Percentiles rank a stretch among this genome's conserved stretches.
phyloP scores from a whole-genome alignment of 1,140 invertebrate genomes.

The Mamestra configurata region DNA sequence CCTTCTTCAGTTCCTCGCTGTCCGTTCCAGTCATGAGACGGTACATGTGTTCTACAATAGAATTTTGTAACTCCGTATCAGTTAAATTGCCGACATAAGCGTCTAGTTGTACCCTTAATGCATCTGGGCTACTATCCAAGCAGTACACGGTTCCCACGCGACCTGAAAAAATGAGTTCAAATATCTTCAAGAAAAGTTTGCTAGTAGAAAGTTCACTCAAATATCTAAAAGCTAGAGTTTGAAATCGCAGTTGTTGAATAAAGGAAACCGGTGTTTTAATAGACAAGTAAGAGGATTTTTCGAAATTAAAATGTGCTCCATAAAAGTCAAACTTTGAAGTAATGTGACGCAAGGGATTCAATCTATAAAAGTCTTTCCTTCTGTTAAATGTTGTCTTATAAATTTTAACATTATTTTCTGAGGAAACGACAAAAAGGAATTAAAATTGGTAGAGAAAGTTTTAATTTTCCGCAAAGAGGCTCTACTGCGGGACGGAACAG shows the following conservation, averaged over 20 bases:
- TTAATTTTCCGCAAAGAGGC: background rate
- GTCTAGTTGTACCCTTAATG: conserved; percentile 51
- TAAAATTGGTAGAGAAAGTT: background rate
- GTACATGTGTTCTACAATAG: conserved; percentile 26
- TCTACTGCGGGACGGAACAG: background rate
- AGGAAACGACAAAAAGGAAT: conserved; percentile 6
- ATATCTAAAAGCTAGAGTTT: background rate
- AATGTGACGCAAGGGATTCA: conserved; percentile 35
- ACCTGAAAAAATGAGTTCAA: conserved; percentile 22
- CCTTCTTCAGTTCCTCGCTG: conserved; percentile 25
- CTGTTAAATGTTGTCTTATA: conserved; percentile 29
- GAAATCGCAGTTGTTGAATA: background rate
- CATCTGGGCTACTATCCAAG: conserved; percentile 59
- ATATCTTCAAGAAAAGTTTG: background rate
- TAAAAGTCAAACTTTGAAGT: conserved; percentile 38
- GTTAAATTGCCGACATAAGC: conserved; percentile 50
- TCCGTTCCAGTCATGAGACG: conserved; percentile 44
- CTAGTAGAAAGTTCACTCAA: background rate
- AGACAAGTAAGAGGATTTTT: conserved; percentile 30
- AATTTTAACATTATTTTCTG: conserved; percentile 13
- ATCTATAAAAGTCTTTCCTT: conserved; percentile 28
- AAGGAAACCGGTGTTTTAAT: conserved; percentile 11
- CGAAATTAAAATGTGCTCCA: conserved; percentile 29
- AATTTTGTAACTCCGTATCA: conserved; percentile 44
- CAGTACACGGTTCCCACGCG: conserved; percentile 52